Base-by-base conservation (phyloP, 1,140 invertebrate genomes). In the Lutraria rhynchaena region DNA sequence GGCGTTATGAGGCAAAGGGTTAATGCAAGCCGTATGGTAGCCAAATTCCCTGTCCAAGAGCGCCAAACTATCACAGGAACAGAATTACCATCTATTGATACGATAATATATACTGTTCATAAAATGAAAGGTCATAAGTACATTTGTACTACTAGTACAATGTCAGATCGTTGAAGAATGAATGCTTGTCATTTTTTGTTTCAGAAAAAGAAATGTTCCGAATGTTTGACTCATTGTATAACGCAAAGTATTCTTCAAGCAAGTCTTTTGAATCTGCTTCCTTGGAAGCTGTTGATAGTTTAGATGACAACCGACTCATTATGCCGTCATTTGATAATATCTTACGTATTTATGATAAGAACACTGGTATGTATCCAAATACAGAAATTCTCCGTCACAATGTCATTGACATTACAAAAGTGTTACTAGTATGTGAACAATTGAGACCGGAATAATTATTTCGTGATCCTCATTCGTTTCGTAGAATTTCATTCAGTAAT, bases 341-440 rank as follows among this genome's bases (percentile, higher is more conserved):
- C 17, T 5, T 49, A 13, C 58, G 74, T 15, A 31, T 76, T n/a
- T 76, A 65, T 24, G 60, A 76, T 29, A n/a, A 31, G 9, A 31
- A 76, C 9, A 76, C 74, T 51, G 74, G 74, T 76, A 35, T 29
- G 27, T n/a, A n/a, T n/a, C n/a, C n/a, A n/a, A n/a, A n/a, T n/a
- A n/a, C n/a, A n/a, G n/a, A n/a, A n/a, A 11, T 49, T 49, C n/a
- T 13, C 46, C 11, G 11, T 49, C 46, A 13, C 11, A 13, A 49
- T 11, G 11, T 13, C 11, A 49, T 13, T 13, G 11, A 13, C 11
- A 13, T 49, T 11, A 13, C n/a, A 13, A 49, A 49, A n/a, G n/a
- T n/a, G n/a, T n/a, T n/a, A n/a, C n/a, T n/a, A n/a, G n/a, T n/a
- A n/a, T n/a, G n/a, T n/a, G n/a, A n/a, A n/a, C n/a, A n/a, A n/a